Conservation (phyloP, 2,888 invertebrate species). For the Tachystola acroxantha region DNA sequence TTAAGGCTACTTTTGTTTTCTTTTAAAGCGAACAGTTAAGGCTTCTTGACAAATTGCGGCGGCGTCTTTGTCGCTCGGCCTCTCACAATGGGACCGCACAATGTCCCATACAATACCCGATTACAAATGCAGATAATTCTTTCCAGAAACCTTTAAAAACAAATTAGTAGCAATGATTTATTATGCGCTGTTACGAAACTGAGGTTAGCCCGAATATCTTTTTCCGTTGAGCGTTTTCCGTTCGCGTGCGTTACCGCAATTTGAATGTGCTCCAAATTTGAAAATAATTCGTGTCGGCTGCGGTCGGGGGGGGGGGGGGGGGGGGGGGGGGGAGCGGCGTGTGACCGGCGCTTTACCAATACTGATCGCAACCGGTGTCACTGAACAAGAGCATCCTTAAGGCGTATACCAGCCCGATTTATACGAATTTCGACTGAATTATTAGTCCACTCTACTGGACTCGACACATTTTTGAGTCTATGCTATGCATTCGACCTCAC, state of each 20-base stretch:
- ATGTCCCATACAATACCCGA: conserved; percentile 65
- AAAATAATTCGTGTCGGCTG: conserved; percentile 65
- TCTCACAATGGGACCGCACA: conserved; percentile 25
- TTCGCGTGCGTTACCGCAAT: conserved; percentile 74
- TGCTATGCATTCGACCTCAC: too few relatives aligned
- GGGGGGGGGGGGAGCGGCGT: conserved; percentile 33
- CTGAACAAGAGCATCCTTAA: not conserved
- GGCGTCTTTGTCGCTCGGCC: conserved; percentile 42
- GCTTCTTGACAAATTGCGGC: conserved; percentile 64
- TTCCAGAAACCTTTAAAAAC: conserved; percentile 73
- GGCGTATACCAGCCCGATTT: too few relatives aligned
- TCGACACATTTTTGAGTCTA: too few relatives aligned
- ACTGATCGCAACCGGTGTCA: conserved; percentile 6
- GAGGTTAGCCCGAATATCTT: conserved; percentile 40
- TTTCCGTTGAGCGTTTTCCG: conserved; percentile 57
- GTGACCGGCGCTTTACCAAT: conserved; percentile 27
- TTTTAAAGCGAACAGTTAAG: conserved; percentile 22
- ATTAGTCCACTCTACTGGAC: too few relatives aligned
- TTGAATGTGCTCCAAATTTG: conserved; percentile 74
- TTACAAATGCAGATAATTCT: conserved; percentile 66
- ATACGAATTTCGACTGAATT: too few relatives aligned
- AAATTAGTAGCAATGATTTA: conserved; percentile 76
- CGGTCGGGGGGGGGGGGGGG: conserved; percentile 15
- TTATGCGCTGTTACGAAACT: conserved; percentile 62
- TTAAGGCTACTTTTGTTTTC: conserved; percentile 57